Percentiles rank a stretch among this genome's conserved stretches.
Conservation (phyloP, 2,888 invertebrate genomes). For the Liodrosophila aerea region DNA sequence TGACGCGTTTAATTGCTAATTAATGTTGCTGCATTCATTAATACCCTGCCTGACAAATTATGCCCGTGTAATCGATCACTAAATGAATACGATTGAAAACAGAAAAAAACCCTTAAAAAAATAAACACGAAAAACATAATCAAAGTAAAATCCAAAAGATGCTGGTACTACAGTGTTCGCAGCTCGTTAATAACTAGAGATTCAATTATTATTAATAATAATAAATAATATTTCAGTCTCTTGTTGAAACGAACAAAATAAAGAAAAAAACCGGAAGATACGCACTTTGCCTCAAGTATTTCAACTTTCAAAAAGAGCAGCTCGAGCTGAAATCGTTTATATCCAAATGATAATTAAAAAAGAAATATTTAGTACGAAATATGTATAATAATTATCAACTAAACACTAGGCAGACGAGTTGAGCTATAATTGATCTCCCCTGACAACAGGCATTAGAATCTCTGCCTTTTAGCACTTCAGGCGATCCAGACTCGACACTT, state of each 20-base stretch:
- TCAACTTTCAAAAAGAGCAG: slow-evolving; percentile 76
- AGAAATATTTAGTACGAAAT: slow-evolving; percentile 4
- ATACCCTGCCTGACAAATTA: slow-evolving; percentile 64
- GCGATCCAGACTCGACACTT: slow-evolving; percentile 1
- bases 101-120: slow-evolving; percentile 28
- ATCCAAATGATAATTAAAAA: slow-evolving; percentile 47
- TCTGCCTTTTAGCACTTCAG: not conserved
- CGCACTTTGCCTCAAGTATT: slow-evolving; percentile 66
- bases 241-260: too few species aligned
- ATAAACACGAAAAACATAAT: slow-evolving; percentile 10
- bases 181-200: slow-evolving; percentile 57
- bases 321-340: slow-evolving; percentile 50
- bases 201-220: slow-evolving; percentile 64
- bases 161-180: slow-evolving; percentile 57
- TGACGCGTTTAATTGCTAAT: slow-evolving; percentile 64
- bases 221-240: slow-evolving; percentile 5
- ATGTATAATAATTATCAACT: slow-evolving; percentile 5
- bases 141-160: slow-evolving; percentile 41
- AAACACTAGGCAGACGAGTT: slow-evolving; percentile 23
- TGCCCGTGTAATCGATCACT: slow-evolving; percentile 61
- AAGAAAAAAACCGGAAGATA: slow-evolving; percentile 63
- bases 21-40: slow-evolving; percentile 56
- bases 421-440: slow-evolving; percentile 2
- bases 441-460: too few species aligned
- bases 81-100: slow-evolving; percentile 47